Conservation (phyloP, 2,113 vertebrate genomes). For the Gopherus evgoodei region DNA sequence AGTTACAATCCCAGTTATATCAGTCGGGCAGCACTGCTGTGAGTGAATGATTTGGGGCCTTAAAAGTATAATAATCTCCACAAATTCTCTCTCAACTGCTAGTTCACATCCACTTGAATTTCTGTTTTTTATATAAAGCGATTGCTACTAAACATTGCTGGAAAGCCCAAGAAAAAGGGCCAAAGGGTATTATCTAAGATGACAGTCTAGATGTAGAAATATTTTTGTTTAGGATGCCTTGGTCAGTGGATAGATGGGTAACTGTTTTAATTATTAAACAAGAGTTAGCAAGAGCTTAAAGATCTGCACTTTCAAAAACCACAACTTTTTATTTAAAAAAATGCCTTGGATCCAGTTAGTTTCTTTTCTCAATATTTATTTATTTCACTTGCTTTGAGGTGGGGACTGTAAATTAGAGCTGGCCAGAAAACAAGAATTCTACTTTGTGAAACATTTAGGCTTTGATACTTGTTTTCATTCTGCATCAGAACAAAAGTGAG, state of each 20-base stretch:
- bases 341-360: not conserved
- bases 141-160: not conserved
- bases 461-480: not conserved
- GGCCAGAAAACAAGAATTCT: not conserved
- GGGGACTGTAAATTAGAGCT: not conserved
- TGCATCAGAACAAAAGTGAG: not conserved
- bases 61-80: accelerated
- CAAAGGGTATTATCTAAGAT: not conserved
- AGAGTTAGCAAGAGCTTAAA: conserved; percentile 21
- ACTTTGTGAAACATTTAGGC: not conserved
- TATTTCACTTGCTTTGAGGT: conserved; percentile 10
- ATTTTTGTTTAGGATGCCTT: conserved; percentile 32
- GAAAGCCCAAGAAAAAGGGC: not conserved
- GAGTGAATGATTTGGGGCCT: not conserved
- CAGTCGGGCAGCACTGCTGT: not conserved
- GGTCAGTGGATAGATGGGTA: conserved; percentile 14
- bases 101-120: not conserved
- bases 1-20: not conserved
- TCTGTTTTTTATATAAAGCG: not conserved
- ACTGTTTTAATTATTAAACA: conserved; percentile 62
- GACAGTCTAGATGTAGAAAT: conserved; percentile 38
- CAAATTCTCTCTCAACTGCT: not conserved
- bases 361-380: conserved; percentile 33
- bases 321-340: not conserved
- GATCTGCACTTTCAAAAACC: conserved; percentile 12